Evolutionary conservation across 2,113 vertebrate genomes (phyloP), one percentile per base, ranked within the genome.

Genomic region (Lathamus discolor): DNA sequence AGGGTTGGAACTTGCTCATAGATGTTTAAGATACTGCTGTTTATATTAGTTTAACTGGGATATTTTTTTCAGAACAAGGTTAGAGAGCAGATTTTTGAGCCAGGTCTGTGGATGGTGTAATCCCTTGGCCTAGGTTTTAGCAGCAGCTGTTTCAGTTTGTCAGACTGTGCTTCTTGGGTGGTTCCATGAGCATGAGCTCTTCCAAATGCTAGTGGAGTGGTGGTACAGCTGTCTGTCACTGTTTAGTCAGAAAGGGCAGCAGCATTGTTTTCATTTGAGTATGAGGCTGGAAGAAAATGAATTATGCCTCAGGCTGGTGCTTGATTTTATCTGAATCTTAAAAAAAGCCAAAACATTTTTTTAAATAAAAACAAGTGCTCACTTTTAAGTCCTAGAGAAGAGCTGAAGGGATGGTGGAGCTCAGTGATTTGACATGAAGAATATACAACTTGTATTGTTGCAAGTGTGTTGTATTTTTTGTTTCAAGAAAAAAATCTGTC

Each of bases 111-210:
- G 57, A 19, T 87, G 77, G 31, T 82, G 81, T 87, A 87, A 89
- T 94, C 55, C 43, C 39, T 96, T 96, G 95, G 93, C 90, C 39
- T 54, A 8, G 52, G 31, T 72, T 41, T 41, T 51, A 61, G 84
- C 74, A 91, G 85, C 90, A 93, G 87, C 90, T 89, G 90, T 4
- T 94, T 17, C 44, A 54, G 64, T 89, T 94, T 75, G 27, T 92
- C 43, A 52, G 25, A 9, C 39, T 79, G 3, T 68, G 2, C 69
- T 88, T n/a, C 89, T 89, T 95, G 84, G 84, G 87, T 92, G 81
- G 77, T 75, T 87, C 92, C n/a, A 3, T 4, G 31, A 91, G 33
- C 37, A 1, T 29, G 66, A 93, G 81, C 76, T 66, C 27, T 62
- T 0, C 9, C 54, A 35, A 10, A 52, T 57, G 69, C n/a, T 62